Evolutionary conservation across 2,113 vertebrate species (phyloP), one percentile per base, ranked within the genome.

Genomic region (Prunella fulvescens): DNA sequence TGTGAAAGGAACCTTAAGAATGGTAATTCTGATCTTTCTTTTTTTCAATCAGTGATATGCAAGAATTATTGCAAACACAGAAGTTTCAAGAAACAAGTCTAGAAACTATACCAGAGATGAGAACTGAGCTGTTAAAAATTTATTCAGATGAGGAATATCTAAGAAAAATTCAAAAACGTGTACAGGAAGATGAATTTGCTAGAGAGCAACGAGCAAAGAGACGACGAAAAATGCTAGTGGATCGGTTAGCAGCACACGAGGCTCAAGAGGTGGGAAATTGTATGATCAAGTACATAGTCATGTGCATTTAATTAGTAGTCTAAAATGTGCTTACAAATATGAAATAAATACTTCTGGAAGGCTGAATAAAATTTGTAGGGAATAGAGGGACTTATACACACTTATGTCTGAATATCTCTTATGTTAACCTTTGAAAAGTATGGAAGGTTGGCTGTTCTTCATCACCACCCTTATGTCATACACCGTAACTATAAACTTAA

Each of bases 151-250:
- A 96, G 66, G 98, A 98, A 11, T 99, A 99, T 87, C 96, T 99
- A 80, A 98, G 97, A 76, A 98, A 98, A 95, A 98, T 99, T 93
- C 97, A 98, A 67, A 98, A 98, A 94, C 98, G 97, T 62, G 86
- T 99, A n/a, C 97, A 98, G 87, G 98, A 99, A 94, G 98, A 99
- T 72, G 94, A 47, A 1, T 50, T 94, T 7, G 97, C 98, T 22
- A 96, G 98, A 16, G 98, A 99, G 33, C 98, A 99, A 92, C 98
- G 98, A 86, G 98, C 98, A 88, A 99, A 98, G 95, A 98, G 99
- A 67, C 94, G 98, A 3, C 91, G 97, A 77, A 98, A 96, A 90
- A 97, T 99, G 71, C 80, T 99, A 40, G 74, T 98, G 96, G 98
- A 99, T 51, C 99, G 99, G 66, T 91, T 99, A 51, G 97, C 97